phyloP scores from a whole-genome alignment of 2,888 invertebrate species.

The Hydriomena furcata region DNA sequence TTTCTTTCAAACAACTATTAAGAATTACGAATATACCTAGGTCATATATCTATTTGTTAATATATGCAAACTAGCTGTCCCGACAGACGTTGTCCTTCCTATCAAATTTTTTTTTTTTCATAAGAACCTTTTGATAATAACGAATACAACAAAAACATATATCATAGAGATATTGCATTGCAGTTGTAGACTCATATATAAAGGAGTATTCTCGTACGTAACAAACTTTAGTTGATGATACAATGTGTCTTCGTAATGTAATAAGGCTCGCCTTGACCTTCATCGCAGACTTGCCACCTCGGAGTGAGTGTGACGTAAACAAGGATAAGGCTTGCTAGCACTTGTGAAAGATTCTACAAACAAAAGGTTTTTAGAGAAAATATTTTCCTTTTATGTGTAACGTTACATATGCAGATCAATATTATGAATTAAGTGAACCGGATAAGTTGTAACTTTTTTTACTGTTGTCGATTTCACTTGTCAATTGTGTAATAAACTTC shows the following conservation, averaged over 20 bases:
- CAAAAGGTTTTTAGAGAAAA: neutral
- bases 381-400: neutral
- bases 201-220: too few species aligned
- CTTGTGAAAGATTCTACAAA: slow-evolving; percentile 9
- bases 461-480: slow-evolving; percentile 56
- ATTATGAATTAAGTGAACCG: slow-evolving; percentile 26
- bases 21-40: too few species aligned
- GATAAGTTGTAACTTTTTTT: slow-evolving; percentile 43
- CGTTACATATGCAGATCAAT: slow-evolving; percentile 3
- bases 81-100: too few species aligned
- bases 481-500: slow-evolving; percentile 62
- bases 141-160: too few species aligned
- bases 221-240: too few species aligned
- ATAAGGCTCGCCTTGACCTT: slow-evolving; percentile 17
- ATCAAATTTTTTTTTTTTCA: too few species aligned
- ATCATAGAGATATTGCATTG: too few species aligned
- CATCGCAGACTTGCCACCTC: slow-evolving; percentile 4
- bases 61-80: too few species aligned
- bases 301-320: slow-evolving; percentile 17
- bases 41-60: too few species aligned
- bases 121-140: slow-evolving; percentile 13
- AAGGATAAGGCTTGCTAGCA: slow-evolving; percentile 15
- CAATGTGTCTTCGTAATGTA: slow-evolving; percentile 9
- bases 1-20: too few species aligned
- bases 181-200: neutral